Conservation (phyloP, 2,797 vertebrate species). For the Anomalospiza imberbis region DNA sequence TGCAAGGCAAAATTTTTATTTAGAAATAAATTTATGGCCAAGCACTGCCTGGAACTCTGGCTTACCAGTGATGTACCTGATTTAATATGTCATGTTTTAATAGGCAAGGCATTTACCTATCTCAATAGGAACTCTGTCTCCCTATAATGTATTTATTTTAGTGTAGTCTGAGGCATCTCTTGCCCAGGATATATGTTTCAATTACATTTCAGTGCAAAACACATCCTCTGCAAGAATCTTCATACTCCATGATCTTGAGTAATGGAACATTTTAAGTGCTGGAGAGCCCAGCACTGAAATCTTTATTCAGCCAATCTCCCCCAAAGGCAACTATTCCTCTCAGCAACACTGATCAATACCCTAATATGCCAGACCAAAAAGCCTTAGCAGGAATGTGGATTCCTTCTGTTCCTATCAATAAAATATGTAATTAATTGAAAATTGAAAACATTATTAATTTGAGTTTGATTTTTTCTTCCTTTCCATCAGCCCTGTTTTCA, state of each 20-base stretch:
- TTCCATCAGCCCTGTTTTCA: not conserved
- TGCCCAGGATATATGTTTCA: constrained; percentile 53
- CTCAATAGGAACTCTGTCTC: constrained; percentile 8
- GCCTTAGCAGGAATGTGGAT: not conserved
- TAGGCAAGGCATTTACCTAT: constrained; percentile 32
- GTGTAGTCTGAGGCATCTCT: constrained; percentile 3
- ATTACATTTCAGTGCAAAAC: constrained; percentile 48
- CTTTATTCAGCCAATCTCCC: constrained; percentile 51
- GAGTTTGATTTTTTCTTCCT: not conserved
- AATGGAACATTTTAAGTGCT: constrained; percentile 50
- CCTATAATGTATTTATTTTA: constrained; percentile 32
- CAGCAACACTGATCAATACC: constrained; percentile 45
- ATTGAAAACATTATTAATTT: constrained; percentile 37
- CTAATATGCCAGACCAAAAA: constrained; percentile 21
- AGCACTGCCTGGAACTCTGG: not conserved
- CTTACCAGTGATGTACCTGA: not conserved
- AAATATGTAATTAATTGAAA: constrained; percentile 58
- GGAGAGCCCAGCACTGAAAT: constrained; percentile 31
- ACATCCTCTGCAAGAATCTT: constrained; percentile 37
- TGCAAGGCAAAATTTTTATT: not conserved
- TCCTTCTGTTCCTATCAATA: constrained; percentile 43
- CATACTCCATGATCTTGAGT: constrained; percentile 48
- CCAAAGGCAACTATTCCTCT: constrained; percentile 39
- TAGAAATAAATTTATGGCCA: not conserved
- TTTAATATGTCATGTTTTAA: constrained; percentile 53